Evolutionary conservation across 1,140 invertebrate genomes (phyloP), one percentile per base, ranked within the genome.

Genomic region (Gonioctena quinquepunctata): DNA sequence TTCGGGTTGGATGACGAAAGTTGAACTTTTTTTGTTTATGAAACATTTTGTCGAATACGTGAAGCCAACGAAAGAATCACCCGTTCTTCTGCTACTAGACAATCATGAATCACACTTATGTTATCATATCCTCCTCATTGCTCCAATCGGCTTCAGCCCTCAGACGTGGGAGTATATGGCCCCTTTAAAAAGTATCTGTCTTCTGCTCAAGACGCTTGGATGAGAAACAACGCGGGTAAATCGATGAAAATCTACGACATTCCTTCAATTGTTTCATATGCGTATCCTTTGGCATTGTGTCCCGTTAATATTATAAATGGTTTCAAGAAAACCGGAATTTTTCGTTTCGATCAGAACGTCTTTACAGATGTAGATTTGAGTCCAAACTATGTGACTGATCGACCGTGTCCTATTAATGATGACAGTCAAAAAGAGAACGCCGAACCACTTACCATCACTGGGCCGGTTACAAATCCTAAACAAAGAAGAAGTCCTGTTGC

Each of bases 241-340:
- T 74, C 82, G 16, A 83, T 88, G 73, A 79, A 80, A 8, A 84
- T 86, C 23, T 86, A 85, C 74, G 83, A 86, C 68, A 82, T 87
- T 60, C 81, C 83, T 50, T 8, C 8, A 11, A 42, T 42, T 42
- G 28, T 42, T 11, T 11, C 8, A 42, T 8, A 42, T 72, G 80
- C 82, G 68, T 79, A 83, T 56, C 79, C 83, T 18, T 52, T 79
- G 26, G 82, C 83, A 73, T 23, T 81, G 7, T 84, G 81, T 21
- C 73, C 74, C 56, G 27, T 59, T n/a, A 86, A 87, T 68, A 84
- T 86, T 75, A 74, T 79, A 67, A 66, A 80, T 63, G 85, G 83
- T 13, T 86, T 86, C 75, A 52, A 56, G 27, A 76, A 68, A 67
- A 79, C 80, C 50, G 83, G 82, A 23, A 83, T 84, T 69, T 78